These are phyloP conservation scores for Petrocephalus schoutedeni DNA, from an alignment of 2,797 vertebrate genomes.

Conservation along the genomic window DNA sequence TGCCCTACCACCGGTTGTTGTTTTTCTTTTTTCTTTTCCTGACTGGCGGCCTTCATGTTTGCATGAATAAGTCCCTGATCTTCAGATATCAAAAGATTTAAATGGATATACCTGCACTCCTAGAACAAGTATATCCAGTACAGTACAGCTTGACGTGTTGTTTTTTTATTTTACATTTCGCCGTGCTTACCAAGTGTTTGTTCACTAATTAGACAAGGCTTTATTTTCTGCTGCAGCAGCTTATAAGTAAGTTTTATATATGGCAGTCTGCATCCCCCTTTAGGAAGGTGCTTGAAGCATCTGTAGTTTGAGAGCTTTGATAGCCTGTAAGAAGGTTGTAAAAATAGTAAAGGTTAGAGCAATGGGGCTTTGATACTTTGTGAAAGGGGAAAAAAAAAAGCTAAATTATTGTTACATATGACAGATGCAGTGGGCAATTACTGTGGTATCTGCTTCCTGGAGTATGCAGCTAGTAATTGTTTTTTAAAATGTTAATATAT, in stretches of 20 bases:
- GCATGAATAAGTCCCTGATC: background rate
- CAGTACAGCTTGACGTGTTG: background rate
- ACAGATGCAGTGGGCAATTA: background rate
- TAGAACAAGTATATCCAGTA: background rate
- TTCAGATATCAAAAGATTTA: background rate
- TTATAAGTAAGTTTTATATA: background rate
- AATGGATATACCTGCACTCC: background rate
- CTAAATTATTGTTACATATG: background rate
- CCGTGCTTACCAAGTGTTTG: background rate
- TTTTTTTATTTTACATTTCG: background rate
- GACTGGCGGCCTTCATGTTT: background rate
- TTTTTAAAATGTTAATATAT: background rate
- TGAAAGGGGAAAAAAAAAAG: background rate
- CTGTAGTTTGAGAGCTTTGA: slow-evolving; percentile 11
- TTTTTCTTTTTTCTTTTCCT: background rate
- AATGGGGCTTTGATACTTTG: slow-evolving; percentile 31
- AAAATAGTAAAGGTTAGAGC: background rate
- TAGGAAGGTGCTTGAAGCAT: background rate
- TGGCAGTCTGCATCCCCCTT: background rate
- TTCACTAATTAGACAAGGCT: background rate
- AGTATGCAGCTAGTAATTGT: background rate
- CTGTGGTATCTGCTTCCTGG: background rate
- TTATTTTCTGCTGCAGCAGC: background rate
- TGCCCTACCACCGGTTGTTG: background rate
- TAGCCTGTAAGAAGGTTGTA: slow-evolving; percentile 16